These are phyloP conservation scores for Rynchops niger DNA, from an alignment of 2,113 vertebrate species.

Conservation along the genomic window DNA sequence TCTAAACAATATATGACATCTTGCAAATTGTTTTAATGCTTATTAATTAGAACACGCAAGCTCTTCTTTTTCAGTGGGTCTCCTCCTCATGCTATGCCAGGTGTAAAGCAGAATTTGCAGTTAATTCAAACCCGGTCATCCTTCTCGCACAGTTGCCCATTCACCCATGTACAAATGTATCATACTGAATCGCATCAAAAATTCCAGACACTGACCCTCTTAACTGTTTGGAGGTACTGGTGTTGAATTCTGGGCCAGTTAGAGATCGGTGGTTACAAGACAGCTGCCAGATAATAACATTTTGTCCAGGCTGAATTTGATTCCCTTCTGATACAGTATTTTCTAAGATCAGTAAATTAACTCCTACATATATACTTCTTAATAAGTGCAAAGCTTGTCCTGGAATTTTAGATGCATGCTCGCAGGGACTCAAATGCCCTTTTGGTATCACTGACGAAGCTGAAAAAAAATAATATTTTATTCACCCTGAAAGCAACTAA, in stretches of 20 bases:
- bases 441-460: background rate
- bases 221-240: background rate
- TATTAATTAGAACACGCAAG: constrained; percentile 13
- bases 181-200: background rate
- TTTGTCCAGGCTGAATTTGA: background rate
- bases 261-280: background rate
- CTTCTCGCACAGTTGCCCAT: background rate
- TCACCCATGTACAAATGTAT: background rate
- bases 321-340: background rate
- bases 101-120: background rate
- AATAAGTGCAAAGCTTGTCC: background rate
- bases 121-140: background rate
- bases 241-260: background rate
- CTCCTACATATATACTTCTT: background rate
- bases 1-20: constrained; percentile 2
- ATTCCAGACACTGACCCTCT: fast-evolving
- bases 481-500: background rate
- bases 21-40: constrained; percentile 26
- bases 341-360: background rate
- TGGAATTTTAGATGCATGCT: background rate
- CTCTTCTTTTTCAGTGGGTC: background rate
- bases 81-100: background rate
- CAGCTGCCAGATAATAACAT: background rate
- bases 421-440: background rate
- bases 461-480: background rate